Conservation (phyloP, 2,888 invertebrate species). For the Brenthis hecate region DNA sequence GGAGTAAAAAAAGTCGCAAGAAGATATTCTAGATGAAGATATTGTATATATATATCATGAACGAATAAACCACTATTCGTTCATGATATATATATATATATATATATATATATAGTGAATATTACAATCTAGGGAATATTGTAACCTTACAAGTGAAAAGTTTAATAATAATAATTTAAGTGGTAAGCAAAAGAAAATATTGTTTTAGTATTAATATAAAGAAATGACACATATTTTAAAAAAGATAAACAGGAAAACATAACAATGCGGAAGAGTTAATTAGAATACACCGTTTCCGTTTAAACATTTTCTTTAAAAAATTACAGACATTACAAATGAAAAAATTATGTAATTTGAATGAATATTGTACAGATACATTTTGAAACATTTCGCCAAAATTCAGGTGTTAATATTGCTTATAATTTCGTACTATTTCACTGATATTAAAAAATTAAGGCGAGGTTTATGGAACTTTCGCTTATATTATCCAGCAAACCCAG, state of each 20-base stretch:
- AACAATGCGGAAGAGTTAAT: no score
- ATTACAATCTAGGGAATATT: slow-evolving; percentile 1
- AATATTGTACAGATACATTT: no score
- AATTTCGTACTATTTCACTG: slow-evolving; percentile 1
- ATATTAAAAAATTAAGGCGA: not conserved
- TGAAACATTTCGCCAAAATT: not conserved
- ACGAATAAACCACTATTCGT: no score
- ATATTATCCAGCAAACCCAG: not conserved
- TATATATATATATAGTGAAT: slow-evolving; percentile 3
- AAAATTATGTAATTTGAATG: no score
- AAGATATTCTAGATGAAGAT: slow-evolving; percentile 4
- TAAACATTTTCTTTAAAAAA: no score
- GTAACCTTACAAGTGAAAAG: slow-evolving; percentile 3
- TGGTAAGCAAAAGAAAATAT: no score
- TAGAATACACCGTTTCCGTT: no score
- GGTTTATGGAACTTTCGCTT: not conserved
- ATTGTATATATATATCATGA: no score
- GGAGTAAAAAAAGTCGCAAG: not conserved
- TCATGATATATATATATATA: slow-evolving; percentile 6
- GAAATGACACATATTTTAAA: no score
- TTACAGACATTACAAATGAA: no score
- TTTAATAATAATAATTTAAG: not conserved
- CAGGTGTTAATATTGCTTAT: not conserved
- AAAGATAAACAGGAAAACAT: no score
- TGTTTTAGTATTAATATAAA: no score